Evolutionary conservation across 2,888 invertebrate species (phyloP).

Genomic region (Adela reaumurella): DNA sequence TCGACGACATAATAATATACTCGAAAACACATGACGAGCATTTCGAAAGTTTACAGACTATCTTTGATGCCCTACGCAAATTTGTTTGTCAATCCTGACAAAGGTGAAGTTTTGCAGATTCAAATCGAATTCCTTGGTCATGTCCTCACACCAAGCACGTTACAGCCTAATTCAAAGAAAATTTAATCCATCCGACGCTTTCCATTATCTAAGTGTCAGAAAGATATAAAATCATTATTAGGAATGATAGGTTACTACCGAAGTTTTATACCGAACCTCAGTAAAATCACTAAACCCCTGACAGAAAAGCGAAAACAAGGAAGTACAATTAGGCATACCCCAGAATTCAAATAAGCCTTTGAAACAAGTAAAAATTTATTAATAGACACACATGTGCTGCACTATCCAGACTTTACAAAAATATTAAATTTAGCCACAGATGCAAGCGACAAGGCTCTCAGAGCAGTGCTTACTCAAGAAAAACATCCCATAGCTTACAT

Average conservation of each 20-base stretch:
- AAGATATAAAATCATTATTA: slow-evolving; percentile 1
- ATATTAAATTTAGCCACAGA: slow-evolving; percentile 4
- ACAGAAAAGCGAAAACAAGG: slow-evolving; percentile 5
- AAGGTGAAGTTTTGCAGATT: no score
- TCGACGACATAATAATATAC: no score
- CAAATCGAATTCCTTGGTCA: no score
- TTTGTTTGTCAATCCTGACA: no score
- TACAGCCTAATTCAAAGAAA: no score
- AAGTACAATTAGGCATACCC: neutral
- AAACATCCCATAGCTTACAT: slow-evolving; percentile 8
- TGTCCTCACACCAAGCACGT: no score
- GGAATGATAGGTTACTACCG: slow-evolving; percentile 1
- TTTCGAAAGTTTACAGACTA: no score
- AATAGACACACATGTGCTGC: no score
- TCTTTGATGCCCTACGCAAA: no score
- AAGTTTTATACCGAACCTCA: slow-evolving; percentile 2
- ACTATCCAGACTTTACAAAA: slow-evolving; percentile 1
- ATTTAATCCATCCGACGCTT: neutral
- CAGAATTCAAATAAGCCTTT: slow-evolving; percentile 1
- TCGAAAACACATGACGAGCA: no score
- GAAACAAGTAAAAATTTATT: slow-evolving; percentile 1
- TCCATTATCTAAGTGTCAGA: neutral
- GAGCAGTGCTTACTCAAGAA: slow-evolving; percentile 3
- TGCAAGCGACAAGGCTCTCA: slow-evolving; percentile 1
- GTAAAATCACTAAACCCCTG: slow-evolving; percentile 6